Conservation (phyloP, 2,888 invertebrate genomes). For the Hypselothyrea guttata region DNA sequence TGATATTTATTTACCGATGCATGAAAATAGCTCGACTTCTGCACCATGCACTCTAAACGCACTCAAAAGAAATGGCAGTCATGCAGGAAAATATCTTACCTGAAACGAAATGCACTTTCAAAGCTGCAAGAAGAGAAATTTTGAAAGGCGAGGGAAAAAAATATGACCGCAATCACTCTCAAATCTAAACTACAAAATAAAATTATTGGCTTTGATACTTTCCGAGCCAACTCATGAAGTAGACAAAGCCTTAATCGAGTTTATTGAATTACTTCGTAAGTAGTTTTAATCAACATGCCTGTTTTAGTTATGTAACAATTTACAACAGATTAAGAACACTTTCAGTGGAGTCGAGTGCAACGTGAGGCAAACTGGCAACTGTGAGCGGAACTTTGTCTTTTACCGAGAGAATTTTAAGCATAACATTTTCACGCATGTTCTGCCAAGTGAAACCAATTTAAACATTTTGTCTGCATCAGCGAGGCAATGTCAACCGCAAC, state of each 20-base stretch:
- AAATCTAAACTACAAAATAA: no score
- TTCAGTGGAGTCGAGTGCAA: constrained; percentile 4
- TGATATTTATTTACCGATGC: constrained; percentile 34
- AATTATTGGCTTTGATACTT: no score
- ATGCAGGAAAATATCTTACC: constrained; percentile 10
- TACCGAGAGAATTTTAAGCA: constrained; percentile 16
- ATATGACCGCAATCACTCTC: no score
- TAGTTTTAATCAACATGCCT: neutral
- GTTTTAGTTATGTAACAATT: constrained; percentile 4
- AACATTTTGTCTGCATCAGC: constrained; percentile 47
- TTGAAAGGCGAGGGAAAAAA: no score
- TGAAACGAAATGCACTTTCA: no score
- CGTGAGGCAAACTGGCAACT: constrained; percentile 1
- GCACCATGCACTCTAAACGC: constrained; percentile 2
- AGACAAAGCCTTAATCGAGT: neutral
- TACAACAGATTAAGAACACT: constrained; percentile 4
- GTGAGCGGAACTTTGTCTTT: constrained; percentile 9
- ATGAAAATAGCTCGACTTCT: constrained; percentile 27
- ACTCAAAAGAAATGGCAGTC: constrained; percentile 17
- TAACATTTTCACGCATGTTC: constrained; percentile 57
- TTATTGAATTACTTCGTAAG: neutral
- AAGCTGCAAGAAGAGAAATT: no score
- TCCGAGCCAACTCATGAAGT: no score
- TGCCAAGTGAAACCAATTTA: constrained; percentile 50
- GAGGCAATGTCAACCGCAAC: constrained; percentile 17